Evolutionary conservation across 2,113 vertebrate species (phyloP), one percentile per base, ranked within the genome.

Genomic region (Ranitomeya variabilis): DNA sequence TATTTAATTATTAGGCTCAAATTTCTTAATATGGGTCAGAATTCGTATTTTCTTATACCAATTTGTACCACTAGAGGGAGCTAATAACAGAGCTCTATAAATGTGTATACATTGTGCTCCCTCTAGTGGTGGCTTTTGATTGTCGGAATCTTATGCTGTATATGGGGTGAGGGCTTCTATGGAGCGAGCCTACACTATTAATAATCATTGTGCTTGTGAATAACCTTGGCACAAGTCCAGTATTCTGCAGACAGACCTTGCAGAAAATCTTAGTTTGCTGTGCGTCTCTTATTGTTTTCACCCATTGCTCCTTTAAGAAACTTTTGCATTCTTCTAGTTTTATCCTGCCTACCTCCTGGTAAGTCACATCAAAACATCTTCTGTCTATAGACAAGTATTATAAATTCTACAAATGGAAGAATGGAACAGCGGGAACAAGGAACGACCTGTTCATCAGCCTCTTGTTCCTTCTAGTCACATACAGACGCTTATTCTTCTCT

Each of bases 361-460:
- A 57, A 4, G 11, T 11, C 10, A 23, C 51, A 79, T 79, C 21
- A 57, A 79, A 78, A 57, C 26, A 7, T 78, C 18, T 79, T 23
- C 12, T 55, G 18, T 13, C 11, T 79, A 23, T 26, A 5, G 0
- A 26, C 52, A 23, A 7, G 19, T 23, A 57, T 55, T 55, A 79
- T 18, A 79, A 55, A 79, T 55, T 79, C 77, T 15, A 21, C 77
- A 79, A 54, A 79, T 15, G 4, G 77, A 57, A 79, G 13, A 21
- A 6, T 1, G 52, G 77, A 79, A 23, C 77, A 55, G 77, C 19
- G 11, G 52, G 77, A 18, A 21, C 14, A 60, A 62, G 80, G 80
- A 81, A 81, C 80, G 45, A 19, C 26, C 80, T 83, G 31, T 83
- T 83, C 11, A 80, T 60, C 81, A 6, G 54, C 81, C 21, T 62